Conservation (phyloP, 2,888 invertebrate genomes). For the Dicyrtoma fusca region DNA sequence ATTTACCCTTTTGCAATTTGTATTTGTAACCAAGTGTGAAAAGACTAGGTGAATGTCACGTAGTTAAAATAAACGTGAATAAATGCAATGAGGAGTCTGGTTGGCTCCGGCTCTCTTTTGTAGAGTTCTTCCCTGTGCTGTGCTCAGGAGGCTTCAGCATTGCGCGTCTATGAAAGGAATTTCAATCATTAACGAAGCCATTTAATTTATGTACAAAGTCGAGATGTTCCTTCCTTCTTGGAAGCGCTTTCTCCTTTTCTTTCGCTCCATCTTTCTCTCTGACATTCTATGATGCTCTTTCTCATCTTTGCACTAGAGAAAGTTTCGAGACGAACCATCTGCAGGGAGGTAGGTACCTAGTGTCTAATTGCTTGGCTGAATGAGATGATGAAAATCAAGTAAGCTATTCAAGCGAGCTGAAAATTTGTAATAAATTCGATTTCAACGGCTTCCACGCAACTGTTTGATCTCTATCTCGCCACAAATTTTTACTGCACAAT, state of each 20-base stretch:
- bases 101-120: too few relatives aligned
- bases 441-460: too few relatives aligned
- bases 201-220: constrained; percentile 32
- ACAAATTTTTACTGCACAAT: too few relatives aligned
- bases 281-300: background rate
- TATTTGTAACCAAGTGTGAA: constrained; percentile 6
- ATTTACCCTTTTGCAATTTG: constrained; percentile 4
- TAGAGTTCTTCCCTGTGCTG: background rate
- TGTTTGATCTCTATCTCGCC: too few relatives aligned
- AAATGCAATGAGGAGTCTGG: background rate
- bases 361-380: too few relatives aligned
- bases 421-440: background rate
- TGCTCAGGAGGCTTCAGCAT: background rate
- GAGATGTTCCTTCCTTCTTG: background rate
- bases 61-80: constrained; percentile 7
- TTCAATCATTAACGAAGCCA: constrained; percentile 33
- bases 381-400: background rate
- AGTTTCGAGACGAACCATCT: background rate
- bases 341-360: too few relatives aligned
- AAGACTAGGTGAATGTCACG: background rate
- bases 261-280: background rate
- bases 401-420: background rate
- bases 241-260: background rate
- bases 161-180: constrained; percentile 18
- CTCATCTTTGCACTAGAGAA: background rate